phyloP scores from a whole-genome alignment of 2,113 vertebrate species.

The Marmota flaviventris region DNA sequence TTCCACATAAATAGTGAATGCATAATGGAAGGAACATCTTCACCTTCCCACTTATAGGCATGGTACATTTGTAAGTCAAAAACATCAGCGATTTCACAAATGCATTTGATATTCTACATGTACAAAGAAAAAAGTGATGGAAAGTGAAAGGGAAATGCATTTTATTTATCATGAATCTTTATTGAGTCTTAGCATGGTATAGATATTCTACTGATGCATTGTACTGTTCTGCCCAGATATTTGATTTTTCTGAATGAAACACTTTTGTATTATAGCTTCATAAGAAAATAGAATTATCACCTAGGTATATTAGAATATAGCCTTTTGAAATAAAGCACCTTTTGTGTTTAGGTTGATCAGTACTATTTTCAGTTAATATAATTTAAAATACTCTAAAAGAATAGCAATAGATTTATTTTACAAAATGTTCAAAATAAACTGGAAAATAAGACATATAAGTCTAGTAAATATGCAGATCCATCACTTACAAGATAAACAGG shows the following conservation, averaged over 20 bases:
- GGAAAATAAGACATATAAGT: background rate
- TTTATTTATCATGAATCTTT: background rate
- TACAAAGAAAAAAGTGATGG: background rate
- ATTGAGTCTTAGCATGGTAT: background rate
- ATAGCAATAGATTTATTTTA: background rate
- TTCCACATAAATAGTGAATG: background rate
- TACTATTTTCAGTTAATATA: background rate
- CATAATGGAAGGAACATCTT: background rate
- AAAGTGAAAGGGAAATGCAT: background rate
- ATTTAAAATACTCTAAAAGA: slow-evolving; percentile 11
- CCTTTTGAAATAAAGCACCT: background rate
- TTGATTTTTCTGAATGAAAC: background rate
- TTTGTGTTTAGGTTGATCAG: background rate
- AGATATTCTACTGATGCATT: background rate
- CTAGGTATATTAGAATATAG: background rate
- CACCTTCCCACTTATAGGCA: background rate
- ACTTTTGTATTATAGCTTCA: background rate
- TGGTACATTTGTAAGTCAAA: background rate
- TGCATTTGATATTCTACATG: background rate
- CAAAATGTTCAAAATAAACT: background rate
- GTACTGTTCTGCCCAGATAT: background rate
- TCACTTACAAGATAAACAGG: background rate
- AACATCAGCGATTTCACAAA: background rate
- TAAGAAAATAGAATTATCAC: background rate
- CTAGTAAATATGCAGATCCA: background rate